These are phyloP conservation scores for Anisognathus igniventris DNA, from an alignment of 2,797 vertebrate genomes.

Conservation along the genomic window DNA sequence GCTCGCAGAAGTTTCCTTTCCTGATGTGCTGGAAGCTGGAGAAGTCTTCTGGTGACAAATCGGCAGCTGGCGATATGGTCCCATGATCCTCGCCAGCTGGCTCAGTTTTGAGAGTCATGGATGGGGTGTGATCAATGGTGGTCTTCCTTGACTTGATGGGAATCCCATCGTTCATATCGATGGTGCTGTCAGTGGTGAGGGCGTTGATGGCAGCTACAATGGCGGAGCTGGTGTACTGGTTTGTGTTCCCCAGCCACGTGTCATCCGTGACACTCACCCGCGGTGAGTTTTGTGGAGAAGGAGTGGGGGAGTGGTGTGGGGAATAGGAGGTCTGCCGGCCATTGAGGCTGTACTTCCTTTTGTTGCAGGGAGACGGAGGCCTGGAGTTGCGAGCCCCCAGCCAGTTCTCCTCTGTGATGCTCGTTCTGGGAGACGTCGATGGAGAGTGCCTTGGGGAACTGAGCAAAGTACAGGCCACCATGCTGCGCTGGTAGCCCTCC, in stretches of 20 bases:
- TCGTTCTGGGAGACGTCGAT: slow-evolving; percentile 83
- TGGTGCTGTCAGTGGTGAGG: slow-evolving; percentile 88
- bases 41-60: slow-evolving; percentile 83
- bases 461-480: slow-evolving; percentile 79
- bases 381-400: slow-evolving; percentile 80
- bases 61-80: slow-evolving; percentile 70
- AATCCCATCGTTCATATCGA: slow-evolving; percentile 88
- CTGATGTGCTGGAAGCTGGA: slow-evolving; percentile 81
- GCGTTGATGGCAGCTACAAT: slow-evolving; percentile 96
- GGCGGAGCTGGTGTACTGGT: slow-evolving; percentile 96
- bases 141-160: slow-evolving; percentile 91
- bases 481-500: slow-evolving; percentile 75
- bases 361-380: slow-evolving; percentile 88
- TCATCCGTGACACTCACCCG: slow-evolving; percentile 91
- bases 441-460: slow-evolving; percentile 88
- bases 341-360: slow-evolving; percentile 91
- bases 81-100: slow-evolving; percentile 83
- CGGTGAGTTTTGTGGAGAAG: slow-evolving; percentile 87
- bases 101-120: slow-evolving; percentile 89
- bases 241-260: slow-evolving; percentile 88
- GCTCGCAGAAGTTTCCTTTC: slow-evolving; percentile 87
- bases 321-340: slow-evolving; percentile 86
- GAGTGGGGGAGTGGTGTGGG: slow-evolving; percentile 85
- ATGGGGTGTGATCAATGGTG: slow-evolving; percentile 78
- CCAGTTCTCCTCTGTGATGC: slow-evolving; percentile 89